Conservation (phyloP, 2,888 invertebrate species). For the Pachliopta kotzebuea region DNA sequence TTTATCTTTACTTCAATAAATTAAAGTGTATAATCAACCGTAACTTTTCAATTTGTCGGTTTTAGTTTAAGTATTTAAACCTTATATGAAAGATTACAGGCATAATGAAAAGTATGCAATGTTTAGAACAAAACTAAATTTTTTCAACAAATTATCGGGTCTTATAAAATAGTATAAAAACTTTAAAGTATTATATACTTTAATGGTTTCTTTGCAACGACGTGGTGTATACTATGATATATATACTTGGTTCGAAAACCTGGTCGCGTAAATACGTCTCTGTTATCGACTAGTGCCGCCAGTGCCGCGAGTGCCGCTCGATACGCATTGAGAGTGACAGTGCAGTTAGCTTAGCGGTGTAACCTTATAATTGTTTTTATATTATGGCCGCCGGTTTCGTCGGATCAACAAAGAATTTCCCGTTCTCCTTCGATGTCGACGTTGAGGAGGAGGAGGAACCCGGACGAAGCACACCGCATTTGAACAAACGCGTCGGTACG, state of each 20-base stretch:
- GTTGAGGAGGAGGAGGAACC: conserved; percentile 59
- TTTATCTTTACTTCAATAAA: too few species aligned
- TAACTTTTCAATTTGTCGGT: too few species aligned
- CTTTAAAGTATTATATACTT: too few species aligned
- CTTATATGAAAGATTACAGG: too few species aligned
- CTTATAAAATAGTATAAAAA: too few species aligned
- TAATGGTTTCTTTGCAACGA: background rate
- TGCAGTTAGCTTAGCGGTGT: conserved; percentile 17
- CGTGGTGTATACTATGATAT: background rate
- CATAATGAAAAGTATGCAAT: too few species aligned
- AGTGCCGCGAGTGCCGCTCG: too few species aligned
- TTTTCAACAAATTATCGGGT: too few species aligned
- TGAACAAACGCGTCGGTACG: conserved; percentile 66
- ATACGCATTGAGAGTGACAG: conserved; percentile 30
- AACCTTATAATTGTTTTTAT: conserved; percentile 28
- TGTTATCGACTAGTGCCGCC: conserved; percentile 12
- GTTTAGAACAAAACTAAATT: too few species aligned
- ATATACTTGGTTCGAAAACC: too few species aligned
- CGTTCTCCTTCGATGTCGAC: conserved; percentile 74
- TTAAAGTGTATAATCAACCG: too few species aligned
- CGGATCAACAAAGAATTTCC: conserved; percentile 73
- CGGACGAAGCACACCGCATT: conserved; percentile 53
- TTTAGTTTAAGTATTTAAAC: too few species aligned
- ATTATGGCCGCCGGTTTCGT: conserved; percentile 70
- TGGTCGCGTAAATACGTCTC: background rate